phyloP scores from a whole-genome alignment of 2,113 vertebrate genomes.

The Ammodytes marinus region DNA sequence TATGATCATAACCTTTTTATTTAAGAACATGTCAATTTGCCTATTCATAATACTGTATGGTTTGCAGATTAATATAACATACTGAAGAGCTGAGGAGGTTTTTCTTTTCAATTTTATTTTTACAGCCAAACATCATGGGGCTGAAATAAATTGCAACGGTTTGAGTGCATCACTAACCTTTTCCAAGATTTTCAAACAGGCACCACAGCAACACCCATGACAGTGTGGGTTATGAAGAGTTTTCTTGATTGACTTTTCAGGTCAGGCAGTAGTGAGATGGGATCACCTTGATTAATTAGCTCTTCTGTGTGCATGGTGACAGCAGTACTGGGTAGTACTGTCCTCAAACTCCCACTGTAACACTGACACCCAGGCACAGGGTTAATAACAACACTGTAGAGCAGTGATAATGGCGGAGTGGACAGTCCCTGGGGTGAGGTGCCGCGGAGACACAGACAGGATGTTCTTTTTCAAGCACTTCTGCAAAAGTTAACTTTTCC shows the following conservation, averaged over 20 bases:
- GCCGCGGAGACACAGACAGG: conserved; percentile 14
- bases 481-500: conserved; percentile 49
- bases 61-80: too few relatives aligned
- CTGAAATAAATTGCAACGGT: conserved; percentile 65
- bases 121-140: conserved; percentile 7
- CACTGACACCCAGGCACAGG: conserved; percentile 28
- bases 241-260: conserved; percentile 4
- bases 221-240: conserved; percentile 17
- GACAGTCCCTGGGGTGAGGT: conserved; percentile 30
- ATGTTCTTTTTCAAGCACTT: conserved; percentile 39
- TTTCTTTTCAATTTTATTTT: too few relatives aligned
- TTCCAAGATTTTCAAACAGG: conserved; percentile 55
- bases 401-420: conserved; percentile 32
- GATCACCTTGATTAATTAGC: conserved; percentile 54
- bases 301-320: conserved; percentile 47
- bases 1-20: too few relatives aligned
- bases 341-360: background rate
- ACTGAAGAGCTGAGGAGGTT: too few relatives aligned
- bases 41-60: too few relatives aligned
- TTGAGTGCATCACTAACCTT: conserved; percentile 55
- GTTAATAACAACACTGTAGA: conserved; percentile 37
- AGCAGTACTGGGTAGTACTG: background rate
- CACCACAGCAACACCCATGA: conserved; percentile 29
- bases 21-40: too few relatives aligned
- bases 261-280: conserved; percentile 8